Conservation (phyloP, 2,888 invertebrate genomes). For the Drosophila antonietae region DNA sequence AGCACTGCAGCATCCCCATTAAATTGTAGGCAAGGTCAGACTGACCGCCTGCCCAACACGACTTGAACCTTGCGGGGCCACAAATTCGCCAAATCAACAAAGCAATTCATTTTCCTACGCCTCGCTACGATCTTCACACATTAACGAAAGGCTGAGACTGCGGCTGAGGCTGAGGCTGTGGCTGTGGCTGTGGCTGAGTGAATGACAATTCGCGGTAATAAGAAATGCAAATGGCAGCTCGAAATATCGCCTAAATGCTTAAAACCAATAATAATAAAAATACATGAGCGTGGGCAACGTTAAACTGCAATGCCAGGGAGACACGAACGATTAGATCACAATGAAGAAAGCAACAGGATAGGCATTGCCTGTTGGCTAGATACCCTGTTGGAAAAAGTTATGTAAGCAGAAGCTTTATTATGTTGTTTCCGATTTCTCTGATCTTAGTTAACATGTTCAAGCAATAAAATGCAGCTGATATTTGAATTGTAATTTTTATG, state of each 20-base stretch:
- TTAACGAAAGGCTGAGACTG: slow-evolving; percentile 47
- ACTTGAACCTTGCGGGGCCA: slow-evolving; percentile 57
- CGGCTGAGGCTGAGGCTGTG: not conserved
- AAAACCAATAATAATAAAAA: slow-evolving; percentile 79
- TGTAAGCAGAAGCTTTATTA: not conserved
- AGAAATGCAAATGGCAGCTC: slow-evolving; percentile 72
- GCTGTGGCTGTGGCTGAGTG: not conserved
- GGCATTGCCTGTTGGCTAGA: not conserved
- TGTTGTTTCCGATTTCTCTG: no score
- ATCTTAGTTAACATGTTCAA: no score
- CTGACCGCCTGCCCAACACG: slow-evolving; percentile 63
- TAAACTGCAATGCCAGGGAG: slow-evolving; percentile 21
- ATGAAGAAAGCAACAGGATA: slow-evolving; percentile 25
- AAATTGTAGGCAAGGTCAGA: slow-evolving; percentile 65
- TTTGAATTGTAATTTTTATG: no score
- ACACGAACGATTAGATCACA: slow-evolving; percentile 74
- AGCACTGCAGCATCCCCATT: slow-evolving; percentile 29
- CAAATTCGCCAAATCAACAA: slow-evolving; percentile 69
- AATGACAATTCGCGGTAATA: slow-evolving; percentile 75
- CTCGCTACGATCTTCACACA: slow-evolving; percentile 69
- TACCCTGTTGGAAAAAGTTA: slow-evolving; percentile 6
- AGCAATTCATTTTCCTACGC: slow-evolving; percentile 73
- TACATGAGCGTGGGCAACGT: slow-evolving; percentile 71
- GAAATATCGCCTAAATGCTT: slow-evolving; percentile 64
- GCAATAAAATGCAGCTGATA: no score